Percentiles rank a stretch among this genome's conserved stretches.
Conservation (phyloP, 1,140 invertebrate species). For the Periplaneta americana region DNA sequence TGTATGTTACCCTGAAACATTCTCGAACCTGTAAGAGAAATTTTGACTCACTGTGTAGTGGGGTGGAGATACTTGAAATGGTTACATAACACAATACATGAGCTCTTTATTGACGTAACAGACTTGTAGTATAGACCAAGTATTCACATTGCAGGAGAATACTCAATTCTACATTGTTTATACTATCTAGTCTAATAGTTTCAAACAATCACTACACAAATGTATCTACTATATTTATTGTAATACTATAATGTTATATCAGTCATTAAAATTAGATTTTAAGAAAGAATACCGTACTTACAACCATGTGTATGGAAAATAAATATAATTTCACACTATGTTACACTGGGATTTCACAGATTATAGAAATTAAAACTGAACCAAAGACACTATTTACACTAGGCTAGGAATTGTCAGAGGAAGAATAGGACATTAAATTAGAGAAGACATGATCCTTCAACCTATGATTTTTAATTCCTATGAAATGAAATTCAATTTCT, state of each 20-base stretch:
- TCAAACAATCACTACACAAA: neutral
- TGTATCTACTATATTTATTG: neutral
- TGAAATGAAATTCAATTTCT: too few species aligned
- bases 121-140: neutral
- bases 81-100: neutral
- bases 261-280: neutral
- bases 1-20: too few species aligned
- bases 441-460: too few species aligned
- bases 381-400: neutral
- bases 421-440: neutral
- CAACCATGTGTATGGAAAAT: neutral
- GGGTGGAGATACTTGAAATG: neutral
- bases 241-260: neutral
- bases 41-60: too few species aligned
- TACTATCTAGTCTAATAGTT: neutral
- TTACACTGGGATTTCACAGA: neutral
- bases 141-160: neutral
- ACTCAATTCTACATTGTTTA: neutral
- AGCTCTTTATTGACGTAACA: neutral
- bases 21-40: too few species aligned
- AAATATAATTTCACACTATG: neutral
- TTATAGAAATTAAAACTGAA: neutral
- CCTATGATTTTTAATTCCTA: too few species aligned
- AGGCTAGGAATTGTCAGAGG: neutral
- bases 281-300: neutral